Evolutionary conservation across 2,888 invertebrate species (phyloP).

Genomic region (Melipona beecheii): DNA sequence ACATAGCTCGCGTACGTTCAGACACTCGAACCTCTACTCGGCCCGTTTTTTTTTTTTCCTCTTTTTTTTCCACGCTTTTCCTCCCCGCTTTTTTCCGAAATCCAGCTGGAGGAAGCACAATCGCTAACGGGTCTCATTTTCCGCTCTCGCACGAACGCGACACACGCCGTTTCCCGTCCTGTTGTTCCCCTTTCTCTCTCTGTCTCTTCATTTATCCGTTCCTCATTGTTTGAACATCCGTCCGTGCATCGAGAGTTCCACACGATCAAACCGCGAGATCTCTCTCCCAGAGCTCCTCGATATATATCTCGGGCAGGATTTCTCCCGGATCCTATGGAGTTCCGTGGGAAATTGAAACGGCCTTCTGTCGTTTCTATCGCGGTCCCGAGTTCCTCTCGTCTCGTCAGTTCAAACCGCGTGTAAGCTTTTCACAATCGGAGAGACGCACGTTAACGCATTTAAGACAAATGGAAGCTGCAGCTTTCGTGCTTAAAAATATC

Average conservation of each 20-base stretch:
- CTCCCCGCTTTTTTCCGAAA: not conserved
- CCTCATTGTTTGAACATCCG: conserved; percentile 41
- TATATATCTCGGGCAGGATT: conserved; percentile 34
- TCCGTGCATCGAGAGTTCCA: conserved; percentile 25
- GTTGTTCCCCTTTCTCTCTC: not conserved
- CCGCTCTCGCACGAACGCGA: conserved; percentile 13
- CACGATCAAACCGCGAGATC: conserved; percentile 35
- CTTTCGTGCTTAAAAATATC: too few species aligned
- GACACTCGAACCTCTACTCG: conserved; percentile 11
- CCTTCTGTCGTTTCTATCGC: not conserved
- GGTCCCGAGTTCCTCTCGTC: not conserved
- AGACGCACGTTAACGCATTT: too few species aligned
- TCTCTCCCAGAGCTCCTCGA: conserved; percentile 12
- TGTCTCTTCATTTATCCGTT: conserved; percentile 20
- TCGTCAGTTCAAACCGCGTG: not conserved
- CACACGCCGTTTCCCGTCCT: conserved; percentile 32
- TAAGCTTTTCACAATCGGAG: not conserved
- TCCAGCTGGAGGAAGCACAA: conserved; percentile 23
- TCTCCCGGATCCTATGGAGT: conserved; percentile 10
- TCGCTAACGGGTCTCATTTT: conserved; percentile 38
- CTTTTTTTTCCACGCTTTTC: not conserved
- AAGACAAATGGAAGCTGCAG: too few species aligned
- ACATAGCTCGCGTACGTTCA: conserved; percentile 4
- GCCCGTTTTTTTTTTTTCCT: not conserved
- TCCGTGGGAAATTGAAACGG: conserved; percentile 35